phyloP scores from a whole-genome alignment of 2,797 vertebrate species.

The Sphenodon punctatus region DNA sequence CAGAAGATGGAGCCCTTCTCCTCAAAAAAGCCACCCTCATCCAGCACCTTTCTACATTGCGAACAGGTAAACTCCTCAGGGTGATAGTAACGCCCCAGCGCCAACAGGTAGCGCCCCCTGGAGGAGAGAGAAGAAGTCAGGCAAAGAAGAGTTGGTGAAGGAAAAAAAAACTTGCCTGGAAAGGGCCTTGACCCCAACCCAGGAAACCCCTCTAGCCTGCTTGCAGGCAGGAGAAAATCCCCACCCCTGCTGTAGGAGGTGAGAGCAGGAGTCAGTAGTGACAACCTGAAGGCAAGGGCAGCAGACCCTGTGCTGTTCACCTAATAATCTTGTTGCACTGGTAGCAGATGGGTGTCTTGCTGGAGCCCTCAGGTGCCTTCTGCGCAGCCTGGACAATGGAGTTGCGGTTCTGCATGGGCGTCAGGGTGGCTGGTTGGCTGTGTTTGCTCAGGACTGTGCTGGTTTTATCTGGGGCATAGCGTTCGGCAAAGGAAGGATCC shows the following conservation, averaged over 20 bases:
- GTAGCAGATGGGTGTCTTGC: conserved; percentile 89
- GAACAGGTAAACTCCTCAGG: conserved; percentile 96
- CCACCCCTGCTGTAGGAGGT: background rate
- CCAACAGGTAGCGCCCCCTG: conserved; percentile 95
- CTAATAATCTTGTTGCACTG: conserved; percentile 98
- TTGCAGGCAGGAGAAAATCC: background rate
- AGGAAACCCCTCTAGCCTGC: background rate
- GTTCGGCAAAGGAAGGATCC: conserved; percentile 89
- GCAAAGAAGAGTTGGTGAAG: background rate
- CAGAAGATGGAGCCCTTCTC: conserved; percentile 95
- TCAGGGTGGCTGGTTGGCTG: conserved; percentile 89
- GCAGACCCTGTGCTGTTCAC: conserved; percentile 65
- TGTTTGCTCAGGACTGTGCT: conserved; percentile 95
- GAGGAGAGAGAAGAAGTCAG: conserved; percentile 17
- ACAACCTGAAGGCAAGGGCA: rapidly evolving
- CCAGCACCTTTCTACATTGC: conserved; percentile 91
- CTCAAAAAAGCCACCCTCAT: conserved; percentile 97
- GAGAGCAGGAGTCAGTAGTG: background rate
- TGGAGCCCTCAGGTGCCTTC: conserved; percentile 77
- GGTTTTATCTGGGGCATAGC: conserved; percentile 93
- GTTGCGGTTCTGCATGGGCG: conserved; percentile 94
- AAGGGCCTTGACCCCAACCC: background rate
- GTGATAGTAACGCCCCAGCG: conserved; percentile 94
- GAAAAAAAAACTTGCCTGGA: background rate
- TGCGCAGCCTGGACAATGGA: conserved; percentile 96